A percentile compares a stretch with the other conserved stretches of the same genome.
phyloP scores from a whole-genome alignment of 2,113 vertebrate species.

The Lepus americanus region DNA sequence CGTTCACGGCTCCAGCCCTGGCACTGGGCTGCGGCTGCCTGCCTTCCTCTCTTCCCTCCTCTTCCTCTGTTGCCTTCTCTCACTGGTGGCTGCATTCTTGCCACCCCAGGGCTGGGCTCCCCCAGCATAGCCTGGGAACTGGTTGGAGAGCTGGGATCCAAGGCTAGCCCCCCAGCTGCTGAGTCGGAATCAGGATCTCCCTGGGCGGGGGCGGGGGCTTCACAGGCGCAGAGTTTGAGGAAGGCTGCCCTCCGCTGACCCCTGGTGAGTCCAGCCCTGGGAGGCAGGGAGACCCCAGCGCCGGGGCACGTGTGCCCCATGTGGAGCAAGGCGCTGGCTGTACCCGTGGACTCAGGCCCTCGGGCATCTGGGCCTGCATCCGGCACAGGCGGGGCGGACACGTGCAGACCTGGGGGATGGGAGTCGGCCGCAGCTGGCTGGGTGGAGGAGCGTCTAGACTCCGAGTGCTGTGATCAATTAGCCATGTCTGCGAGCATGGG shows the following conservation, averaged over 20 bases:
- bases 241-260: not conserved
- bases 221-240: fast-evolving
- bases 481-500: not conserved
- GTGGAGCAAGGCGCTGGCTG: too few species aligned
- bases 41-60: fast-evolving
- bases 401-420: fast-evolving
- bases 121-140: not conserved
- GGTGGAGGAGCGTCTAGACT: not conserved
- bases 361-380: fast-evolving
- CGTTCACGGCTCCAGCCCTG: not conserved
- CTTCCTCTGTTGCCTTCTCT: not conserved
- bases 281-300: not conserved
- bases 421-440: not conserved
- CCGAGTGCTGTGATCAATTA: not conserved
- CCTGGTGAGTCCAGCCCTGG: not conserved
- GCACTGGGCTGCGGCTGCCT: not conserved
- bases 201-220: fast-evolving
- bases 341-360: fast-evolving
- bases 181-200: not conserved
- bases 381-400: fast-evolving
- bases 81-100: fast-evolving
- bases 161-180: not conserved
- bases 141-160: not conserved
- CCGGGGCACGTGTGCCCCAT: fast-evolving
- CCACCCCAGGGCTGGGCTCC: too few species aligned